These are phyloP conservation scores for Drosophila glabriapex DNA, from an alignment of 2,888 invertebrate genomes.

Conservation along the genomic window DNA sequence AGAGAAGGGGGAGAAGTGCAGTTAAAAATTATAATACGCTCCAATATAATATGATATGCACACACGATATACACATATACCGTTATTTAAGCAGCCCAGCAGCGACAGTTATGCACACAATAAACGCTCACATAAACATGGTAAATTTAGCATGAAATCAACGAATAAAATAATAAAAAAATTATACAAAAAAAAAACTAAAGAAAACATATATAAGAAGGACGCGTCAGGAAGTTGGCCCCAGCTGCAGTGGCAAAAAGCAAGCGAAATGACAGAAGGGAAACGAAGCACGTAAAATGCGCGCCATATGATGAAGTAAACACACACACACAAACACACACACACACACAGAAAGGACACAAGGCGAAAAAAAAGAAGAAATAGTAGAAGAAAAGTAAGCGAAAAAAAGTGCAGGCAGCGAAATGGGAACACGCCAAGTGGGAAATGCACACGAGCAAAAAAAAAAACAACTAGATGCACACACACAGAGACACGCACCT, in stretches of 20 bases:
- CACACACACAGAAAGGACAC: conserved; percentile 31
- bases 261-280: background rate
- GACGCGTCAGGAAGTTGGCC: conserved; percentile 64
- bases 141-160: conserved; percentile 73
- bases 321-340: conserved; percentile 44
- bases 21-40: conserved; percentile 67
- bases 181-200: background rate
- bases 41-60: conserved; percentile 55
- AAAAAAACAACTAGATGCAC: conserved; percentile 26
- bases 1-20: background rate
- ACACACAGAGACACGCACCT: conserved; percentile 20
- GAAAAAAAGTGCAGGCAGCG: conserved; percentile 56
- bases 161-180: conserved; percentile 1
- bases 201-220: conserved; percentile 21
- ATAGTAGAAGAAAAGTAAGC: conserved; percentile 13
- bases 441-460: conserved; percentile 55
- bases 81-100: conserved; percentile 24
- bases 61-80: conserved; percentile 14
- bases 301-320: conserved; percentile 76
- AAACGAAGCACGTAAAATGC: conserved; percentile 71
- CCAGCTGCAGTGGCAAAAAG: conserved; percentile 18
- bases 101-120: conserved; percentile 76
- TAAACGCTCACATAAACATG: conserved; percentile 70
- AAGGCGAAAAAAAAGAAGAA: conserved; percentile 4
- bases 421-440: conserved; percentile 81